Conservation (phyloP, 2,113 vertebrate species). For the Arenaria interpres region DNA sequence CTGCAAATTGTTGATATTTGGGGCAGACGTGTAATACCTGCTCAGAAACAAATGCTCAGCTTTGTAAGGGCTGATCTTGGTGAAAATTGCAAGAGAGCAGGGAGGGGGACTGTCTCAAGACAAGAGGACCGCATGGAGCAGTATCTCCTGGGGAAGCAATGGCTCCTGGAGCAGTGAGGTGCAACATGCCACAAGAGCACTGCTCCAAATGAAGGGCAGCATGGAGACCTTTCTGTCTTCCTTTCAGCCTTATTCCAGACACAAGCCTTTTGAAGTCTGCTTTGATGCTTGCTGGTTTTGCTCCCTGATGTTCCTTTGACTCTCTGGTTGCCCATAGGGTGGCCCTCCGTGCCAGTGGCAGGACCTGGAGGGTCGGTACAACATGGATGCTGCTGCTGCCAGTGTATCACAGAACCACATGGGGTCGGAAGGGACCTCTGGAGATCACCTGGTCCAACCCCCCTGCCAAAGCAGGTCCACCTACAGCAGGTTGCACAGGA, state of each 20-base stretch:
- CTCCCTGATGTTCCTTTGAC: not conserved
- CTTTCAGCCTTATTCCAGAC: not conserved
- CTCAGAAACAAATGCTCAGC: not conserved
- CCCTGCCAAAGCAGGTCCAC: too few species aligned
- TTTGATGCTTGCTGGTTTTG: not conserved
- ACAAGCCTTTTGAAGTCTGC: not conserved
- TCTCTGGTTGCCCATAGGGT: not conserved
- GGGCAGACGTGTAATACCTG: not conserved
- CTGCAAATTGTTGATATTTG: not conserved
- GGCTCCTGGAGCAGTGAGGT: not conserved
- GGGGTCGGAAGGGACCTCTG: too few species aligned
- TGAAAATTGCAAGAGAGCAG: not conserved
- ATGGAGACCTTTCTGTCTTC: not conserved
- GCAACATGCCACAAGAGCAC: not conserved
- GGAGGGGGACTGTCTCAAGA: not conserved
- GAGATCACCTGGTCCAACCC: too few species aligned
- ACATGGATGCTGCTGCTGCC: not conserved
- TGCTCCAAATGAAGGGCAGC: accelerated
- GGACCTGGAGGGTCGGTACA: not conserved
- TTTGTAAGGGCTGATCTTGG: not conserved
- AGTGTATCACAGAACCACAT: too few species aligned
- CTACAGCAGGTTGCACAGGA: too few species aligned
- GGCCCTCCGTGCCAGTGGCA: not conserved
- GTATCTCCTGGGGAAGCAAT: not conserved
- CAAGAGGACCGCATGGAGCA: not conserved